A percentile compares a stretch with the other conserved stretches of the same genome.
phyloP scores from a whole-genome alignment of 2,113 vertebrate species.

The Girardinichthys multiradiatus region DNA sequence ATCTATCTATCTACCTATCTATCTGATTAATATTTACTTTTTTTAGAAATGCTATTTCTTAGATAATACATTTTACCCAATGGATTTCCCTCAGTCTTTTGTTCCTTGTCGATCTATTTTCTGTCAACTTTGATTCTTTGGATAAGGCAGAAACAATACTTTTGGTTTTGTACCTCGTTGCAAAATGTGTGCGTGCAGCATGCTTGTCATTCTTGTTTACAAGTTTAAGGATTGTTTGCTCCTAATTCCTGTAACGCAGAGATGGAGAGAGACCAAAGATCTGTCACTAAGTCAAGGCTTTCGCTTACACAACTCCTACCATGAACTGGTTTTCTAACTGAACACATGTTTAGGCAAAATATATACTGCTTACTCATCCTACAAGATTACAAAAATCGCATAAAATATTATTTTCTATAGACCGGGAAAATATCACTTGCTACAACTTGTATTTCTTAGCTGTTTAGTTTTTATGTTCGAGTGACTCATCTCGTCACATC shows the following conservation, averaged over 20 bases:
- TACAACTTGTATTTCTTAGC: neutral
- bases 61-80: too few species aligned
- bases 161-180: neutral
- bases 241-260: neutral
- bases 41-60: too few species aligned
- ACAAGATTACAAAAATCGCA: neutral
- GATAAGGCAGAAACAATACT: neutral
- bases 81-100: neutral
- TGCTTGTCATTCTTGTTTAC: neutral
- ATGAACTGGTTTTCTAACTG: neutral
- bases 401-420: neutral
- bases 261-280: fast-evolving
- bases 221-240: neutral
- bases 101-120: too few species aligned
- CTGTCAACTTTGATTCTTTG: neutral
- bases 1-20: too few species aligned
- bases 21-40: too few species aligned
- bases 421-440: neutral
- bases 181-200: neutral
- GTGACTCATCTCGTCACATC: fast-evolving
- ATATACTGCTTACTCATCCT: neutral
- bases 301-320: neutral
- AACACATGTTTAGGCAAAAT: neutral
- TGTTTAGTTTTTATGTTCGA: neutral
- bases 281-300: neutral